A percentile compares a stretch with the other conserved stretches of the same genome.
Evolutionary conservation across 2,888 invertebrate species (phyloP).

Genomic region (Cosmia trapezina): DNA sequence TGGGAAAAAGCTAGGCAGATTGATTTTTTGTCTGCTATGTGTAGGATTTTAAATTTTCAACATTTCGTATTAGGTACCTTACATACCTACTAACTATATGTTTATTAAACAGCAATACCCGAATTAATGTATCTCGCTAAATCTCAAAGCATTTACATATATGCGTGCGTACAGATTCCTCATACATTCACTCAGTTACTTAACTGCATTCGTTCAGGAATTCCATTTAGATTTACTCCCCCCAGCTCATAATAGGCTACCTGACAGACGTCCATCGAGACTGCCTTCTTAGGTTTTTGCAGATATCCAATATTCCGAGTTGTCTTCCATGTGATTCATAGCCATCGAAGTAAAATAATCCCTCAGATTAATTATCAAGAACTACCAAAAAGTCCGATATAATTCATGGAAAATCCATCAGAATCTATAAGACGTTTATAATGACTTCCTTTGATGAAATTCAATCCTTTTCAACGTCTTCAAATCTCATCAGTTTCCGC

Average conservation of each 20-base stretch:
- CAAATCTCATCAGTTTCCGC: slow-evolving; percentile 70
- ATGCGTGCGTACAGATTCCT: neutral
- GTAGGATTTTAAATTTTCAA: slow-evolving; percentile 6
- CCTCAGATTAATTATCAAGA: slow-evolving; percentile 79
- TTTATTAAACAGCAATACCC: neutral
- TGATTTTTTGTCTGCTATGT: no score
- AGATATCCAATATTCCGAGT: slow-evolving; percentile 37
- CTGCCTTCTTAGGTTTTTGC: slow-evolving; percentile 24
- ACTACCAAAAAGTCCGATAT: slow-evolving; percentile 78
- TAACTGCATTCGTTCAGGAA: neutral
- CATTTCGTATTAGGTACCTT: neutral
- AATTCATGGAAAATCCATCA: slow-evolving; percentile 83
- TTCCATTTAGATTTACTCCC: neutral
- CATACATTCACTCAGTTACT: neutral
- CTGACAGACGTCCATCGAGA: slow-evolving; percentile 2
- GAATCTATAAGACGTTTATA: slow-evolving; percentile 75
- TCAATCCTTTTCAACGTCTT: slow-evolving; percentile 84
- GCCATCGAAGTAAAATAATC: slow-evolving; percentile 83
- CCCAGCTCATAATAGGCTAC: neutral
- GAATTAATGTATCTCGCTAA: neutral
- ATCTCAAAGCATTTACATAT: neutral
- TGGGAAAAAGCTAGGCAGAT: no score
- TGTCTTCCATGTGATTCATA: slow-evolving; percentile 53
- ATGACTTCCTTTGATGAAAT: slow-evolving; percentile 82
- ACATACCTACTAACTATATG: neutral